Percentiles rank a stretch among this genome's conserved stretches.
These are phyloP conservation scores for Didymodactylos carnosus DNA, from an alignment of 2,888 invertebrate species.

Conservation along the genomic window DNA sequence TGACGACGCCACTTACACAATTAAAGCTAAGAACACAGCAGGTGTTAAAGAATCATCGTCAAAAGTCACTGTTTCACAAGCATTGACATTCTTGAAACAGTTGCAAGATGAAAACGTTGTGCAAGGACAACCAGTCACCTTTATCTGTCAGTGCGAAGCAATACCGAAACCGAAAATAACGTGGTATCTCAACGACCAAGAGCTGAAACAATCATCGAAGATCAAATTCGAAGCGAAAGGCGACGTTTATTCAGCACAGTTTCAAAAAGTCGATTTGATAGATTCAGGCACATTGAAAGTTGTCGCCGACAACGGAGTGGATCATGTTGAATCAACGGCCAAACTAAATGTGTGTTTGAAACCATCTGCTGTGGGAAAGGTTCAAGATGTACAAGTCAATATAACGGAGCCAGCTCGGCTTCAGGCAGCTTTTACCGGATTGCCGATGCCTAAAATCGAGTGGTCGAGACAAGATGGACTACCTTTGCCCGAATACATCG, in stretches of 20 bases:
- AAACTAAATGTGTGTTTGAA: conserved; percentile 5
- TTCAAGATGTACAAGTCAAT: background rate
- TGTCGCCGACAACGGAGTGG: conserved; percentile 7
- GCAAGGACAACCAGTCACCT: conserved; percentile 24
- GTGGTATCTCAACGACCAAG: conserved; percentile 42
- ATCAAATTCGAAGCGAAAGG: conserved; percentile 14
- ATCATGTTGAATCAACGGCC: background rate
- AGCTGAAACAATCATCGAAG: conserved; percentile 2
- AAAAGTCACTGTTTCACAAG: conserved; percentile 25
- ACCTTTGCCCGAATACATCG: background rate
- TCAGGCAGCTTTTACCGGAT: conserved; percentile 1
- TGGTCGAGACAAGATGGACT: conserved; percentile 1
- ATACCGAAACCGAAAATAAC: conserved; percentile 66
- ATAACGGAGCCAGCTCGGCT: background rate
- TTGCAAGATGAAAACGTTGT: conserved; percentile 5
- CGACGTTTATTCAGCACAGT: background rate
- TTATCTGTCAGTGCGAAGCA: conserved; percentile 49
- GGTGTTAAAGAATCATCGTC: conserved; percentile 28
- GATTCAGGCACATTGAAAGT: conserved; percentile 3
- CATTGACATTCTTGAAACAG: conserved; percentile 2
- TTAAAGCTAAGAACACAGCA: conserved; percentile 28
- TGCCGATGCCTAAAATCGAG: conserved; percentile 8
- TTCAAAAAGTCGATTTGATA: conserved; percentile 3
- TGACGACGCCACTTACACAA: conserved; percentile 32
- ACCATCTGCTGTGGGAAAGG: background rate